These are phyloP conservation scores for Parazoanthus darwini DNA, from an alignment of 92 coral and sea anemone genomes.

Conservation along the genomic window DNA sequence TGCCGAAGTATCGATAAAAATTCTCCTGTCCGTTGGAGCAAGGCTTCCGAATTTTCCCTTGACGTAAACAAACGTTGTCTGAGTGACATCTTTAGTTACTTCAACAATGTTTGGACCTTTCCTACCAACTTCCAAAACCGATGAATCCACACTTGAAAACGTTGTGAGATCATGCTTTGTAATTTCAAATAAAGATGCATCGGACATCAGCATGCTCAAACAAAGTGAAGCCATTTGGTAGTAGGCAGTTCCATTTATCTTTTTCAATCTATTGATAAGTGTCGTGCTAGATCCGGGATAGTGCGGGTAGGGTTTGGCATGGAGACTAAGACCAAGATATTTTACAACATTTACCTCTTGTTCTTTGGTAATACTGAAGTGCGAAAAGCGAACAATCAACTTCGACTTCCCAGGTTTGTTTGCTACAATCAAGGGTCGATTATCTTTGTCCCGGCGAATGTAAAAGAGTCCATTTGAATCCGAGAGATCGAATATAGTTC, in stretches of 20 bases:
- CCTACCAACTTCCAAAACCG: conserved; percentile 47
- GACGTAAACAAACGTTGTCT: background rate
- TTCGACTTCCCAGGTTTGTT: conserved; percentile 42
- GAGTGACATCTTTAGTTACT: conserved; percentile 32
- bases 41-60: conserved; percentile 46
- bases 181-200: conserved; percentile 37
- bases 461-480: conserved; percentile 47
- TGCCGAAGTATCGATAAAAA: conserved; percentile 17
- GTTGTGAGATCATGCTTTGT: conserved; percentile 47
- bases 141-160: conserved; percentile 39
- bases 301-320: conserved; percentile 55
- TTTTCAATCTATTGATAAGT: conserved; percentile 29
- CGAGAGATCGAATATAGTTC: conserved; percentile 51
- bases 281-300: conserved; percentile 41
- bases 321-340: conserved; percentile 38
- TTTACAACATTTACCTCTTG: conserved; percentile 46
- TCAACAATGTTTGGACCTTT: conserved; percentile 54
- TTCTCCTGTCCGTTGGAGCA: background rate
- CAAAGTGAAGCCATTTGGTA: conserved; percentile 56
- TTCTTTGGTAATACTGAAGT: conserved; percentile 36
- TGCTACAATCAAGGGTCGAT: conserved; percentile 46
- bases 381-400: conserved; percentile 51
- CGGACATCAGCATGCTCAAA: conserved; percentile 55
- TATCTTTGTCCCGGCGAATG: conserved; percentile 43
- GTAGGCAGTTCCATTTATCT: conserved; percentile 30